These are phyloP conservation scores for Rhamphomyia laevipes DNA, from an alignment of 2,888 invertebrate genomes.

Conservation along the genomic window DNA sequence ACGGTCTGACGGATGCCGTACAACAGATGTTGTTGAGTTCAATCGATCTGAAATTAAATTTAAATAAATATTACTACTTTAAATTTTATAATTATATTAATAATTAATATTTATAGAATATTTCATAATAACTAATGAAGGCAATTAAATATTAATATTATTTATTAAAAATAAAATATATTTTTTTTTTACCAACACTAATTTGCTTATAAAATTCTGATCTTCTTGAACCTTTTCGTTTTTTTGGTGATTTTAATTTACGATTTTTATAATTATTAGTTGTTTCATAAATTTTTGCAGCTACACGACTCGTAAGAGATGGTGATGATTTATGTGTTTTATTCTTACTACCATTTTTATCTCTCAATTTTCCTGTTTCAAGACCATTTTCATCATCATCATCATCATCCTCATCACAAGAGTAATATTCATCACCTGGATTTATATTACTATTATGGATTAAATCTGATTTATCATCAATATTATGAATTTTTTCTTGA, in stretches of 20 bases:
- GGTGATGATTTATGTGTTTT: constrained; percentile 22
- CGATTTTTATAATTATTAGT: constrained; percentile 29
- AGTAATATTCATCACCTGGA: too few relatives aligned
- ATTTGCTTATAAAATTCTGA: constrained; percentile 29
- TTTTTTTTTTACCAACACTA: constrained; percentile 27
- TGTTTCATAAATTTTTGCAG: constrained; percentile 31
- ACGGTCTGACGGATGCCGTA: constrained; percentile 37
- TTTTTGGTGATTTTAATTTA: constrained; percentile 22
- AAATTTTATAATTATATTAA: background rate
- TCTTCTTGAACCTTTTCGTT: constrained; percentile 22
- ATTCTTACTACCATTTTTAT: constrained; percentile 20
- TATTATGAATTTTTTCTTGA: too few relatives aligned
- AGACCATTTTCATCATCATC: background rate
- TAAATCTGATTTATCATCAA: too few relatives aligned
- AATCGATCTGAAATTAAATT: constrained; percentile 28
- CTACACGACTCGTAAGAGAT: constrained; percentile 32
- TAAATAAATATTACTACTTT: constrained; percentile 1
- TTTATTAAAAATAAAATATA: background rate
- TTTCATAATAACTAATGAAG: background rate
- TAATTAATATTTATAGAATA: too few relatives aligned
- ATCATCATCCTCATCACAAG: constrained; percentile 3
- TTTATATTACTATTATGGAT: too few relatives aligned
- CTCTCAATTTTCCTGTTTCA: constrained; percentile 10
- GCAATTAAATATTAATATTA: background rate
- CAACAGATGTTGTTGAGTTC: constrained; percentile 30